Conservation (phyloP, 2,888 invertebrate genomes). For the Pterostichus niger region DNA sequence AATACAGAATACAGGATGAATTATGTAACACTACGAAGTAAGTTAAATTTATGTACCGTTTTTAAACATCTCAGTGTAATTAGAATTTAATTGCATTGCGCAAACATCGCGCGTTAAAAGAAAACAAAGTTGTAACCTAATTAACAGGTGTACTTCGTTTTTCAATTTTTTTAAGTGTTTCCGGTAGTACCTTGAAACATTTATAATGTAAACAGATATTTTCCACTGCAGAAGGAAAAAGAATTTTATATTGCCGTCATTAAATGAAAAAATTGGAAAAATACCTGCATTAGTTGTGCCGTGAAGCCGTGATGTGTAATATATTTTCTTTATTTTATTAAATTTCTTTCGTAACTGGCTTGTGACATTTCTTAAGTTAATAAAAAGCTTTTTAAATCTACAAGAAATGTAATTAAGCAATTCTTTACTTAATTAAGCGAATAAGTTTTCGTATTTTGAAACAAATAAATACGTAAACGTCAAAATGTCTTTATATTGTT, state of each 20-base stretch:
- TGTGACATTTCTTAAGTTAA: too few relatives aligned
- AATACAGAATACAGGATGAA: neutral
- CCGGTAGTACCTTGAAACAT: neutral
- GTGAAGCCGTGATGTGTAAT: too few relatives aligned
- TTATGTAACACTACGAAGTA: neutral
- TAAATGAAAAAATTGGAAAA: neutral
- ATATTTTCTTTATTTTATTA: neutral
- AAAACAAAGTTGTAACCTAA: conserved; percentile 9
- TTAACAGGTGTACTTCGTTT: conserved; percentile 14
- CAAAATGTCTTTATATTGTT: too few relatives aligned
- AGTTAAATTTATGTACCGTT: neutral
- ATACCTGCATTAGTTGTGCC: neutral
- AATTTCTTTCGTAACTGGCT: neutral
- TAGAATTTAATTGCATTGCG: conserved; percentile 18
- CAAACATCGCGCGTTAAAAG: conserved; percentile 15
- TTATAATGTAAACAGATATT: neutral
- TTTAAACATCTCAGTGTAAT: neutral
- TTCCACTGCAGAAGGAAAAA: neutral
- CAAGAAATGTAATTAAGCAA: too few relatives aligned
- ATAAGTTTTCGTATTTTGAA: too few relatives aligned
- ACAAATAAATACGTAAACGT: too few relatives aligned
- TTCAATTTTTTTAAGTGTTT: neutral
- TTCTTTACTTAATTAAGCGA: too few relatives aligned
- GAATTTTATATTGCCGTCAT: neutral
- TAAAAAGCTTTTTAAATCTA: too few relatives aligned